Evolutionary conservation across 30 jellyfish, hydroid and myxozoan species (phyloP), one percentile per base, ranked within the genome.

Genomic region (Aurelia aurita complex sp. Pacific): DNA sequence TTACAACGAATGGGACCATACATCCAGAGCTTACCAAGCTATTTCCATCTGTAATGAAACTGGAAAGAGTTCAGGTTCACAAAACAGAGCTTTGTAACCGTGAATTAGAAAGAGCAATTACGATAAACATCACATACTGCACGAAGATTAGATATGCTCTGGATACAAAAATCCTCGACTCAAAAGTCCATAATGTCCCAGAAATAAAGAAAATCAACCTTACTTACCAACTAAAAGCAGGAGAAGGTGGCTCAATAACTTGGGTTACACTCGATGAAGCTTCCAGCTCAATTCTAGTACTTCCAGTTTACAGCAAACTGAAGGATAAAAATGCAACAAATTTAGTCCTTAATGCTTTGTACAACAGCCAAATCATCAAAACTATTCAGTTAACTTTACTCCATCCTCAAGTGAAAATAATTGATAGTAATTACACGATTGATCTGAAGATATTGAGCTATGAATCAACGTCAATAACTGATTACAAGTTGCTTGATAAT

Each of bases 371-470:
- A 12, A 17, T 71, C 6, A 43, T 83, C 12, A 83, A 73, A n/a
- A 61, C 32, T 16, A 16, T 55, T 33, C 78, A 36, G 3, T 18
- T 83, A 38, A 54, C 52, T 57, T 71, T 83, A 61, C 72, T 35
- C 59, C 92, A 83, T 46, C 69, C 80, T 0, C 29, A 10, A 16
- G 36, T 14, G 0, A 59, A 40, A 35, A 61, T 65, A 12, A 18
- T 83, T 17, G 66, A 72, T 15, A 35, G 53, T 0, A 83, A 71
- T 13, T 83, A 46, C 18, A 43, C 69, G 35, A 83, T 83, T 63
- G 29, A 67, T 50, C 40, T 83, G 66, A 83, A 42, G 32, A 71
- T 72, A 52, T 46, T 72, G 38, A 83, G 92, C 73, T 83, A 83
- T 74, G 62, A 34, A 43, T 5, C 66, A 8, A 12, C 69, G 9